phyloP scores from a whole-genome alignment of 2,113 vertebrate genomes.

The Xenopus tropicalis region DNA sequence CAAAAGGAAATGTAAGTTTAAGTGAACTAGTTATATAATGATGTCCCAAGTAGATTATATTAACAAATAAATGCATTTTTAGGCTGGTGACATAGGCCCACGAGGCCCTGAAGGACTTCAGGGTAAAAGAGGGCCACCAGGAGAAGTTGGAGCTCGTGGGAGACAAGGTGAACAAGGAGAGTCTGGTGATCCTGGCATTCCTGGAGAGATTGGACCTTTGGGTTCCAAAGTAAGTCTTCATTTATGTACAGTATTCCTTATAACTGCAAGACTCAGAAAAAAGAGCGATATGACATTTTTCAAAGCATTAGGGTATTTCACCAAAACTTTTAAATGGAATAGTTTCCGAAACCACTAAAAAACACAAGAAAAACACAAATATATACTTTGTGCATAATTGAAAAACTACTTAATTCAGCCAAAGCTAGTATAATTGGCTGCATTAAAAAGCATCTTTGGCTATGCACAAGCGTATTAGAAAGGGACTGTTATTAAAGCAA shows the following conservation, averaged over 20 bases:
- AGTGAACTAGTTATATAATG: background rate
- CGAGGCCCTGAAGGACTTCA: slow-evolving; percentile 57
- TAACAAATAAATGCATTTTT: slow-evolving; percentile 41
- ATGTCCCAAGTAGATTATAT: background rate
- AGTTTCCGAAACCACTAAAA: too few species aligned
- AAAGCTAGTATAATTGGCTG: too few species aligned
- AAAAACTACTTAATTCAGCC: too few species aligned
- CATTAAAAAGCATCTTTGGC: too few species aligned
- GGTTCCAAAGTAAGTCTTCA: slow-evolving; percentile 46
- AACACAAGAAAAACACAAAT: too few species aligned
- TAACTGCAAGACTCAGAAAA: too few species aligned
- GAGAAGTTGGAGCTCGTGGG: slow-evolving; percentile 60
- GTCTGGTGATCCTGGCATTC: slow-evolving; percentile 58
- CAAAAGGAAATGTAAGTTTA: slow-evolving; percentile 62
- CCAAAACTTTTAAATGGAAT: too few species aligned
- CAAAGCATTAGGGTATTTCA: too few species aligned
- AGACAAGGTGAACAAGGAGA: slow-evolving; percentile 58
- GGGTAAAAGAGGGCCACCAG: slow-evolving; percentile 63
- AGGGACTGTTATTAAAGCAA: too few species aligned
- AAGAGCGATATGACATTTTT: too few species aligned
- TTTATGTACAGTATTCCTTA: background rate
- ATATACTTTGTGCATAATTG: too few species aligned
- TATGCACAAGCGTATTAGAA: too few species aligned
- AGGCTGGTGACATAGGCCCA: slow-evolving; percentile 64
- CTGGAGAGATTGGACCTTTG: slow-evolving; percentile 62